Conservation (phyloP, 2,113 vertebrate species). For the Sylvia atricapilla region DNA sequence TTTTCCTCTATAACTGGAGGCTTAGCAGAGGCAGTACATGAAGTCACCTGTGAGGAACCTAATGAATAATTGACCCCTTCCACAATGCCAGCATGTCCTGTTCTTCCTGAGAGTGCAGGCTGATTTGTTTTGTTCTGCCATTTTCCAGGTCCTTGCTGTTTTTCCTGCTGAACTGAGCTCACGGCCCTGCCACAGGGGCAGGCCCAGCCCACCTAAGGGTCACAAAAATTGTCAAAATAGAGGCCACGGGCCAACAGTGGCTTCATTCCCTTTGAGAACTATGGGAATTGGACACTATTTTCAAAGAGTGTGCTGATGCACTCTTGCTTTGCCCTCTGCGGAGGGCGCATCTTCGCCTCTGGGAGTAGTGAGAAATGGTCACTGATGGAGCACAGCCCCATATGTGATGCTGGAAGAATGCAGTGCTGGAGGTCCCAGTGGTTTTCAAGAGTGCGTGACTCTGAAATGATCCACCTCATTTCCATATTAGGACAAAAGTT, state of each 20-base stretch:
- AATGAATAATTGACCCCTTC: slow-evolving; percentile 20
- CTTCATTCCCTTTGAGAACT: not conserved
- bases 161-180: not conserved
- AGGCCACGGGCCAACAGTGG: not conserved
- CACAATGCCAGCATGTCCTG: not conserved
- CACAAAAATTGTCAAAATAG: not conserved
- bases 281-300: not conserved
- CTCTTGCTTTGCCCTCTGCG: fast-evolving
- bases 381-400: fast-evolving
- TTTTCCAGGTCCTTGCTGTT: fast-evolving
- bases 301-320: not conserved
- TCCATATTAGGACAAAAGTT: not conserved
- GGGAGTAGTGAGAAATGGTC: not conserved
- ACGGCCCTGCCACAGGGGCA: fast-evolving
- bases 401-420: not conserved
- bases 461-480: not conserved
- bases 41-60: not conserved
- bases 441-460: not conserved
- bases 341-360: fast-evolving
- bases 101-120: not conserved
- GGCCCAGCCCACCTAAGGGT: not conserved
- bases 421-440: not conserved
- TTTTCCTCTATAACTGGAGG: not conserved
- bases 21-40: not conserved
- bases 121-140: not conserved